Percentiles rank a stretch among this genome's conserved stretches.
Conservation (phyloP, 2,888 invertebrate species). For the Clunio marinus region DNA sequence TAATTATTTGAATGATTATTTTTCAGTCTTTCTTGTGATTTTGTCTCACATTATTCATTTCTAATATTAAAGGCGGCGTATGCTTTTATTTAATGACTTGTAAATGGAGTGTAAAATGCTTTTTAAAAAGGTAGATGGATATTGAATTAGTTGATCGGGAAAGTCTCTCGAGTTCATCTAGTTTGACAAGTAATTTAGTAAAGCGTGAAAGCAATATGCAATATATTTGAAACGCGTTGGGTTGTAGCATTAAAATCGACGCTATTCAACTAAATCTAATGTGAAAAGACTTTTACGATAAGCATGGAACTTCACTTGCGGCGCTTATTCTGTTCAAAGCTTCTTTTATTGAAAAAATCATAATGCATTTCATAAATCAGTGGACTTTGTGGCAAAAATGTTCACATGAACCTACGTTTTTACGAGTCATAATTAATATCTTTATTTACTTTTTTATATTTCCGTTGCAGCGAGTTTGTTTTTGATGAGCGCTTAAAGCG, state of each 20-base stretch:
- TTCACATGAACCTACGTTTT: background rate
- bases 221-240: background rate
- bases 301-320: background rate
- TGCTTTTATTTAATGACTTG: conserved; percentile 13
- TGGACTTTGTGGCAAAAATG: background rate
- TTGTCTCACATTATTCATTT: background rate
- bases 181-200: conserved; percentile 8
- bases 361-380: conserved; percentile 15
- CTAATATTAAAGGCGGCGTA: background rate
- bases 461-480: conserved; percentile 5
- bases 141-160: background rate
- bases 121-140: background rate
- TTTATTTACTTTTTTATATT: background rate
- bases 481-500: background rate
- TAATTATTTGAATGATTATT: background rate
- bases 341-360: background rate
- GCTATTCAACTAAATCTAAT: background rate
- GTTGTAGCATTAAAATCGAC: background rate
- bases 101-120: conserved; percentile 22
- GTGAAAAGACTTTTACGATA: background rate
- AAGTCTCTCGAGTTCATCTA: background rate
- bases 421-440: conserved; percentile 22
- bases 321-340: too few species aligned
- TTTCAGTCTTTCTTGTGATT: background rate
- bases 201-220: background rate